Evolutionary conservation across 2,888 invertebrate genomes (phyloP), one percentile per base, ranked within the genome.

Genomic region (Tortricodes alternella): DNA sequence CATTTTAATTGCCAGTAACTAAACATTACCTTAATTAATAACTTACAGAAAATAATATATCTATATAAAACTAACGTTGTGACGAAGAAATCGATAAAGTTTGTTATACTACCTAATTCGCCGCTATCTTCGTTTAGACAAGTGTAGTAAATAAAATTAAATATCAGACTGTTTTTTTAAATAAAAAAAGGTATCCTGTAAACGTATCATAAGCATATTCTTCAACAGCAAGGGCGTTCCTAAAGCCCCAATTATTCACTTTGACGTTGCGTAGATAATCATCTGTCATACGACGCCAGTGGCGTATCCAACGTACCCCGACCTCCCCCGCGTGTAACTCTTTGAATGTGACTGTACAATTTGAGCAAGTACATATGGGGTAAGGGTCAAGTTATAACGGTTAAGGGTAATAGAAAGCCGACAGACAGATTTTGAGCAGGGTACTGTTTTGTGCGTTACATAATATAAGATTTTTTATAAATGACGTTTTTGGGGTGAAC

Each of bases 191-290:
- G 3, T 3, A n/a, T 8, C 2, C 9, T 38, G 8, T 8, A 24
- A 19, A 38, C 39, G 16, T 29, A 8, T 27, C 29, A 49, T 19
- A 53, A 48, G 38, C 44, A 16, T 56, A 50, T 70, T 76, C 68
- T 70, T 71, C 70, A 65, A 71, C 77, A 76, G 59, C 70, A 68
- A 62, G 58, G 44, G 68, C 73, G 74, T 78, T 78, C 79, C 81
- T 81, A 83, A 85, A 85, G 77, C 80, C n/a, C 82, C 87, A 89
- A 89, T 89, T 89, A 89, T 89, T 89, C 89, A 89, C 84, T 88
- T 87, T 88, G 89, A 89, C 89, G 80, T 81, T 70, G 76, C 80
- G 80, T 88, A 89, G 88, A 89, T 89, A 88, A 89, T 89, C 87
- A 89, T 89, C 87, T 88, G 85, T 89, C 89, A 89, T 85, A 82